Conservation (phyloP, 2,113 vertebrate genomes). For the Sceloporus undulatus region DNA sequence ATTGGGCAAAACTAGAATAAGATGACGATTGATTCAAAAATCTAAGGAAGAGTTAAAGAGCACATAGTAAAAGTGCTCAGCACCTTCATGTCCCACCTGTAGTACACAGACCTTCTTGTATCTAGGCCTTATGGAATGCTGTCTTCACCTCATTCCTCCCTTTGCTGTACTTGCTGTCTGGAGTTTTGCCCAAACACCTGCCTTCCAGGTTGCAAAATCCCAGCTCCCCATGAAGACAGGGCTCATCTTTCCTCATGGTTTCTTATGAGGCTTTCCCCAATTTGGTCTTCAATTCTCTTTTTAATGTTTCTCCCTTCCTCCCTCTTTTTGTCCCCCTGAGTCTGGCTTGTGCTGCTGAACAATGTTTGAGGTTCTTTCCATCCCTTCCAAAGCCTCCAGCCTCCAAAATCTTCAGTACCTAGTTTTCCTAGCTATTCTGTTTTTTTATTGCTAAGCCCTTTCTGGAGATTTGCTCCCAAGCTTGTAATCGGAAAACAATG, state of each 20-base stretch:
- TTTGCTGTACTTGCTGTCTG: background rate
- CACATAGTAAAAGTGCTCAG: background rate
- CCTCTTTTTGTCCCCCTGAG: background rate
- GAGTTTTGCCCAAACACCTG: background rate
- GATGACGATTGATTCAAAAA: background rate
- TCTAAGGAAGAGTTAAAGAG: background rate
- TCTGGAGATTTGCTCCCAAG: background rate
- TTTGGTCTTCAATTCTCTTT: background rate
- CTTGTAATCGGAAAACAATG: no score
- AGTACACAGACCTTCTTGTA: background rate
- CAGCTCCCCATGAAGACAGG: background rate
- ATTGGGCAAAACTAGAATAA: background rate
- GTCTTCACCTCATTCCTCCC: background rate
- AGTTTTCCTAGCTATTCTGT: background rate
- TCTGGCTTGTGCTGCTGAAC: background rate
- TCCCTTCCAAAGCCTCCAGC: background rate
- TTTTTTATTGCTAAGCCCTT: no score
- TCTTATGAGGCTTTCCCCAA: background rate
- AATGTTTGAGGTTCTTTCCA: background rate
- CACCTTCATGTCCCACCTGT: background rate
- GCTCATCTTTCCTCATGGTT: background rate
- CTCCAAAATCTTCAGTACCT: background rate
- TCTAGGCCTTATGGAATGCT: background rate
- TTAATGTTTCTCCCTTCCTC: background rate
- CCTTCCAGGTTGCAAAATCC: background rate